Base-by-base conservation (phyloP, 2,113 vertebrate species). In the Abramis brama region DNA sequence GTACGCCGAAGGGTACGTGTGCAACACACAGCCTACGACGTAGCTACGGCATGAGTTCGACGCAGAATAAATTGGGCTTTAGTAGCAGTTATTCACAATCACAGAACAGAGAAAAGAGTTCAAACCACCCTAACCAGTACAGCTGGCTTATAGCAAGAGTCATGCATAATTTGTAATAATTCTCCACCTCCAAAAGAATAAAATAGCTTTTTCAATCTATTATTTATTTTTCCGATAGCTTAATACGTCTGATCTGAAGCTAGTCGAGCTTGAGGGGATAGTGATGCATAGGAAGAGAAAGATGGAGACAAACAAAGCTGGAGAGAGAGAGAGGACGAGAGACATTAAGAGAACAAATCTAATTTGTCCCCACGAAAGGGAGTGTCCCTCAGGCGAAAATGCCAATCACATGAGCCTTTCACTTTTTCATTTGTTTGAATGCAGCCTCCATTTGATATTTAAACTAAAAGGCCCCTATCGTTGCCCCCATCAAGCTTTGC, bases 371-470 rank as follows among this genome's bases (percentile, higher is more conserved):
- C 62, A 75, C 39, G 76, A 90, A 86, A 83, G 80, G 75, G 70
- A 82, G 85, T 71, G 70, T 83, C 87, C 89, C 87, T 83, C 78
- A 57, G 87, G 89, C 89, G 33, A 89, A 87, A 78, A 87, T 88
- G 87, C 87, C 86, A 87, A 88, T 89, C 87, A 89, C 45, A 88
- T 81, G 87, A 88, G 84, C 82, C 74, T 79, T 87, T 75, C 86
- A 80, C 82, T 83, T 79, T 84, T 88, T 84, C 86, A 75, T 78
- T 78, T 83, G 12, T 68, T 85, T 36, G 64, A 78, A 76, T 79
- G 47, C 86, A 50, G 71, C 66, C 74, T 82, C 78, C 88, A 89
- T 87, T 83, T 88, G 87, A 87, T 88, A 88, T 86, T 89, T 83
- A 90, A 78, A 89, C 86, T 89, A 88, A 86, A 88, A 86, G 73